phyloP scores from a whole-genome alignment of 2,888 invertebrate species.

The Napeogenes inachia region DNA sequence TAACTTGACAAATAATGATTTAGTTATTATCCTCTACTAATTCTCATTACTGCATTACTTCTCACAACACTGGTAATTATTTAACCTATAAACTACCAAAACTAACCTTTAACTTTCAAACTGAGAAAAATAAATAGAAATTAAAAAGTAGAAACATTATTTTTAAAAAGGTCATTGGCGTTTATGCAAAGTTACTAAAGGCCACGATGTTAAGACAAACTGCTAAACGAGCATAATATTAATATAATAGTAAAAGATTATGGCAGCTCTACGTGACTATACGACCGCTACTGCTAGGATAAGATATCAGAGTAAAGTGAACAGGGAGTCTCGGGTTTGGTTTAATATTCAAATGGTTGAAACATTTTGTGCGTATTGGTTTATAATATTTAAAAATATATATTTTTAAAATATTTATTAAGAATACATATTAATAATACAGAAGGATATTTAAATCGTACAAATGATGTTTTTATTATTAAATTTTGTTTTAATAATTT shows the following conservation, averaged over 20 bases:
- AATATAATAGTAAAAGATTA: conserved; percentile 7
- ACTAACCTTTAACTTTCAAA: too few species aligned
- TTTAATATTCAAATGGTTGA: background rate
- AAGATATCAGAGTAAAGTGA: conserved; percentile 4
- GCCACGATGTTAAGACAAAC: background rate
- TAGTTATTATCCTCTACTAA: too few species aligned
- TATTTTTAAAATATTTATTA: background rate
- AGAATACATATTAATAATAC: too few species aligned
- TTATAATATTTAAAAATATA: background rate
- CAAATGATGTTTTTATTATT: too few species aligned
- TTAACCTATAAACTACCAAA: too few species aligned
- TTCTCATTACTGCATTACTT: too few species aligned
- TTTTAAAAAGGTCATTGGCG: background rate
- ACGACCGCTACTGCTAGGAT: background rate
- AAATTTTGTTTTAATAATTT: too few species aligned
- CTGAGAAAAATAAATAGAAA: too few species aligned
- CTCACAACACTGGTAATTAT: too few species aligned
- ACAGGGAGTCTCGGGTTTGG: background rate
- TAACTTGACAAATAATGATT: too few species aligned
- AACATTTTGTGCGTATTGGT: background rate
- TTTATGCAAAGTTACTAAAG: background rate
- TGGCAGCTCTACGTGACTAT: conserved; percentile 6
- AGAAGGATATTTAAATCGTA: too few species aligned
- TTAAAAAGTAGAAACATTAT: too few species aligned
- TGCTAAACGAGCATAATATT: conserved; percentile 1